Percentiles rank a stretch among this genome's conserved stretches.
Evolutionary conservation across 2,797 vertebrate species (phyloP).

Genomic region (Gobio occitaniae): DNA sequence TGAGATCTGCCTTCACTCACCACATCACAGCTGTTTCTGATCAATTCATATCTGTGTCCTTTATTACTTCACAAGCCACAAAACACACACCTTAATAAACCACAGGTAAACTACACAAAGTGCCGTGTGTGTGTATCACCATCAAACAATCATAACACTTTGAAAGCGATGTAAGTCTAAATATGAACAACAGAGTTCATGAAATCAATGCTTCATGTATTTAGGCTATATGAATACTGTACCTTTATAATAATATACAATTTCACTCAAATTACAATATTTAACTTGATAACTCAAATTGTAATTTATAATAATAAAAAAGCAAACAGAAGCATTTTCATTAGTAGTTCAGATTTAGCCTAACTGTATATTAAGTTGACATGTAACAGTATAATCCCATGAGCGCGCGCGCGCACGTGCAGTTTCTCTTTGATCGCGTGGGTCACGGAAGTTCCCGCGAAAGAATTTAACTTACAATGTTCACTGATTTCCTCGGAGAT

Average conservation of each 20-base stretch:
- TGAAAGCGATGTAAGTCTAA: no score
- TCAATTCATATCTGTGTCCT: background rate
- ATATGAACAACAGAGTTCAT: background rate
- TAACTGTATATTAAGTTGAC: background rate
- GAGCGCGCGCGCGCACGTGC: background rate
- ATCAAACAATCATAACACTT: background rate
- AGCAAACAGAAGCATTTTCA: background rate
- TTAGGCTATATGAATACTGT: background rate
- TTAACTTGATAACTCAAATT: background rate
- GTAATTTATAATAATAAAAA: background rate
- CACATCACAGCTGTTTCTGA: background rate
- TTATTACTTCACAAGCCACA: no score
- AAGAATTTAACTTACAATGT: constrained; percentile 17
- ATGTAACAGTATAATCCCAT: background rate
- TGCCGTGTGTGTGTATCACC: background rate
- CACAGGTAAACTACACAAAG: background rate
- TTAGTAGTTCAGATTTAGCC: background rate
- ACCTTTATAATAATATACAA: background rate
- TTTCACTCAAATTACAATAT: background rate
- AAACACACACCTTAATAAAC: background rate
- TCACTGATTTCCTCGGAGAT: constrained; percentile 6
- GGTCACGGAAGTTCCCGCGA: constrained; percentile 45
- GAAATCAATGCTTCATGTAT: background rate
- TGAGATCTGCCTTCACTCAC: background rate
- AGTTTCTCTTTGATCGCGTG: constrained; percentile 17